A percentile compares a stretch with the other conserved stretches of the same genome.
These are phyloP conservation scores for Hymenopus coronatus DNA, from an alignment of 2,888 invertebrate genomes.

Conservation along the genomic window DNA sequence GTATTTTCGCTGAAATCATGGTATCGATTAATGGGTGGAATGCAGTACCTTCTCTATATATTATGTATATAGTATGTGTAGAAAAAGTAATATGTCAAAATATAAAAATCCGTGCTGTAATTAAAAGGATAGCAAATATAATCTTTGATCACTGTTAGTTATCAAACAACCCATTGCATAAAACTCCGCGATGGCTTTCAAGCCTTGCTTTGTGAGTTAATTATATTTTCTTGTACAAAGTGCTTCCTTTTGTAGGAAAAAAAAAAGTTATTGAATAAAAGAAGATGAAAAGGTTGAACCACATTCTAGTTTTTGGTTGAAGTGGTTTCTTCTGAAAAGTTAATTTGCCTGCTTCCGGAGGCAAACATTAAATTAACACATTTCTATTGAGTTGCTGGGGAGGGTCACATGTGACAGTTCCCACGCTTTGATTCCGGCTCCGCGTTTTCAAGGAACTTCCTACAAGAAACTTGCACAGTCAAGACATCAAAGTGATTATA, in stretches of 20 bases:
- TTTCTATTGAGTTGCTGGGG: not conserved
- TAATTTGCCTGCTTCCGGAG: not conserved
- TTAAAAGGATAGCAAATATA: no score
- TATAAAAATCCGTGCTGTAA: no score
- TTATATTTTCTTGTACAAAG: not conserved
- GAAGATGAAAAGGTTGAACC: not conserved
- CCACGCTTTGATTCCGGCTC: not conserved
- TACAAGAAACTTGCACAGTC: conserved; percentile 15
- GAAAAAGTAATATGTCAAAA: no score
- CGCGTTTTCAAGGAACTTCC: conserved; percentile 10
- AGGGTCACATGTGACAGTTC: not conserved
- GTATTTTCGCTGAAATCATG: no score
- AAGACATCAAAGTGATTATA: conserved; percentile 30
- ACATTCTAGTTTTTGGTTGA: not conserved
- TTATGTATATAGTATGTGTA: no score
- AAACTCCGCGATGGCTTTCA: not conserved
- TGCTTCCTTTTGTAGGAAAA: not conserved
- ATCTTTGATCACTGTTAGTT: not conserved
- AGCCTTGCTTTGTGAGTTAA: not conserved
- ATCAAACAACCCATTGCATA: not conserved
- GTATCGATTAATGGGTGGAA: no score
- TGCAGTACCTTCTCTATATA: no score
- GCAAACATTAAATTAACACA: not conserved
- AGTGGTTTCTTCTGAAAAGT: not conserved
- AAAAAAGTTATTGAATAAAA: not conserved